Evolutionary conservation across 2,888 invertebrate species (phyloP).

Genomic region (Rhagonycha lutea): DNA sequence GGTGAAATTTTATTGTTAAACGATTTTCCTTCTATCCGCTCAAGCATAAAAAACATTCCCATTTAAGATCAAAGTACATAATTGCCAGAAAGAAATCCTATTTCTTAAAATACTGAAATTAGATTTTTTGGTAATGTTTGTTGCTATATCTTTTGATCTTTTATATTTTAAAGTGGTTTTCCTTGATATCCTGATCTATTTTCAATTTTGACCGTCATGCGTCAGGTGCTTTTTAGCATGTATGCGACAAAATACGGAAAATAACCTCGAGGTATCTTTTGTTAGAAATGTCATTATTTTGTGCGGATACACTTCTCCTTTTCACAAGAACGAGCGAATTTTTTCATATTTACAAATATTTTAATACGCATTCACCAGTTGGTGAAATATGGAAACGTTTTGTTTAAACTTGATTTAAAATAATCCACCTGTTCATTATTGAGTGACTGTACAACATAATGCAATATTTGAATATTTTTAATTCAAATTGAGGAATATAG

Average conservation of each 20-base stretch:
- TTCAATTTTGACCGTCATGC: neutral
- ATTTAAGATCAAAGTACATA: neutral
- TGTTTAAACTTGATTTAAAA: neutral
- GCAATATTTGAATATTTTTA: no score
- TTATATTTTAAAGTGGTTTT: neutral
- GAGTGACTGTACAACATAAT: no score
- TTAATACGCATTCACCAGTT: neutral
- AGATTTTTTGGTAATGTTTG: neutral
- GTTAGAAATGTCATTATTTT: neutral
- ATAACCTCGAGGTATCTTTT: neutral
- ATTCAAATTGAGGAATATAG: no score
- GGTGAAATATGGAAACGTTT: neutral
- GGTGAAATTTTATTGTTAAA: neutral
- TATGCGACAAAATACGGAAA: neutral
- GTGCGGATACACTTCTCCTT: neutral
- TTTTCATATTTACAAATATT: neutral
- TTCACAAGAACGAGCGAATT: neutral
- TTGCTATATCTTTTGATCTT: neutral
- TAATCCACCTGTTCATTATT: neutral
- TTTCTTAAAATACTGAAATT: neutral
- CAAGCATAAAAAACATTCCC: neutral
- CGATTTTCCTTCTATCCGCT: neutral
- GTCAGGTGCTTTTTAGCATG: neutral
- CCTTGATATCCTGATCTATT: neutral
- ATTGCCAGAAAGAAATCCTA: neutral